Percentiles rank a stretch among this genome's conserved stretches.
Conservation (phyloP, 2,113 vertebrate genomes). For the Chascanopsetta lugubris region DNA sequence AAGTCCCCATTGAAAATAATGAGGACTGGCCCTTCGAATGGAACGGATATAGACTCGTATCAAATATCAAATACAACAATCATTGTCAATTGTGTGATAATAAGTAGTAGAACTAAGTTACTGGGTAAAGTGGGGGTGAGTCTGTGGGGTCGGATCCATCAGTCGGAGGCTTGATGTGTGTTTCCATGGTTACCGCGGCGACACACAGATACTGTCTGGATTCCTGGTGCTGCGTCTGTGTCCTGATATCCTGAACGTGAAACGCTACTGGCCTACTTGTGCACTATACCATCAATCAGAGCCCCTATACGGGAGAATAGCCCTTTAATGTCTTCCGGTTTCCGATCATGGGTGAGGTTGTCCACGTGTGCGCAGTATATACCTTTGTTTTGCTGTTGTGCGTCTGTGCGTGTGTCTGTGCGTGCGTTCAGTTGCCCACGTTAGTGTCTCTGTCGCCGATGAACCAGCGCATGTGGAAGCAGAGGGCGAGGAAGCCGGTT, state of each 20-base stretch:
- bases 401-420: not conserved
- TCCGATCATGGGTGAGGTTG: constrained; percentile 9
- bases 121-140: constrained; percentile 54
- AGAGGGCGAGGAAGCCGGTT: constrained; percentile 95
- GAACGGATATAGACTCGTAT: constrained; percentile 66
- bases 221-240: constrained; percentile 9
- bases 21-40: constrained; percentile 84
- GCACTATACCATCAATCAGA: constrained; percentile 26
- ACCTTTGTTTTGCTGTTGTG: not conserved
- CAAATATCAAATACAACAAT: constrained; percentile 65
- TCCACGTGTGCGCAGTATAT: constrained; percentile 25
- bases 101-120: constrained; percentile 53
- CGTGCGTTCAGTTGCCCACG: constrained; percentile 85
- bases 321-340: constrained; percentile 47
- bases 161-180: constrained; percentile 6
- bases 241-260: constrained; percentile 38
- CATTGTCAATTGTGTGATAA: constrained; percentile 51
- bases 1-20: constrained; percentile 98
- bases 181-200: constrained; percentile 17
- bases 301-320: constrained; percentile 53
- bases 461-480: constrained; percentile 96
- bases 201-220: constrained; percentile 10
- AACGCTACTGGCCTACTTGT: constrained; percentile 2
- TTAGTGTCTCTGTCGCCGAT: constrained; percentile 94
- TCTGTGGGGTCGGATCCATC: constrained; percentile 26